These are phyloP conservation scores for Nycticebus coucang DNA, from an alignment of 2,113 vertebrate species.

Conservation along the genomic window DNA sequence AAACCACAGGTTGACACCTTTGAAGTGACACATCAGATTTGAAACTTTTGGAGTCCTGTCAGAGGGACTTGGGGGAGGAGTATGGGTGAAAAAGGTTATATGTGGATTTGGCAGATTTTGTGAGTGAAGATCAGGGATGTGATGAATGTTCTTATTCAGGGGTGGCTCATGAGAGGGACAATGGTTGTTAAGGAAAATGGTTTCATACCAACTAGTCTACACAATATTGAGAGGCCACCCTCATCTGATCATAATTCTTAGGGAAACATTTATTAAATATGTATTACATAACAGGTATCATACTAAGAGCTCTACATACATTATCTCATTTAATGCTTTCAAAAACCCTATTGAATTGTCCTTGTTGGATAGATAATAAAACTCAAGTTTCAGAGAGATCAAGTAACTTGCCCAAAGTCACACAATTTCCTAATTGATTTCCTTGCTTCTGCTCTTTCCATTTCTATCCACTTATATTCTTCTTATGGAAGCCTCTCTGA, in stretches of 20 bases:
- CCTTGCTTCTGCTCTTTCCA: neutral
- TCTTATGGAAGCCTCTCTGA: neutral
- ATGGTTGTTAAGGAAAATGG: too few species aligned
- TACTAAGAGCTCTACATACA: neutral
- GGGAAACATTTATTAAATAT: neutral
- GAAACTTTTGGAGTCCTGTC: neutral
- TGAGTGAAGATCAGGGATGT: neutral
- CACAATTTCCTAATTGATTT: neutral
- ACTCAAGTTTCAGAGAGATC: neutral
- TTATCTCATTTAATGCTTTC: neutral
- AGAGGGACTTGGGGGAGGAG: neutral
- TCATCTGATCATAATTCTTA: neutral
- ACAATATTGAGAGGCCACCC: neutral
- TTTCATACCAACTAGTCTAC: neutral
- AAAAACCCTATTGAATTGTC: neutral
- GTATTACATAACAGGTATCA: neutral
- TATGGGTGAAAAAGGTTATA: neutral
- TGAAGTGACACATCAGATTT: accelerated
- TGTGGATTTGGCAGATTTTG: neutral
- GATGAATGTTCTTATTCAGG: neutral
- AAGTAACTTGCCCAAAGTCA: neutral
- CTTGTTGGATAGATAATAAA: neutral
- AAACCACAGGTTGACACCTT: neutral
- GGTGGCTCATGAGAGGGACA: neutral
- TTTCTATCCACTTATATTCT: neutral